Evolutionary conservation across 2,113 vertebrate species (phyloP), one percentile per base, ranked within the genome.

Genomic region (Illadopsis cleaveri): DNA sequence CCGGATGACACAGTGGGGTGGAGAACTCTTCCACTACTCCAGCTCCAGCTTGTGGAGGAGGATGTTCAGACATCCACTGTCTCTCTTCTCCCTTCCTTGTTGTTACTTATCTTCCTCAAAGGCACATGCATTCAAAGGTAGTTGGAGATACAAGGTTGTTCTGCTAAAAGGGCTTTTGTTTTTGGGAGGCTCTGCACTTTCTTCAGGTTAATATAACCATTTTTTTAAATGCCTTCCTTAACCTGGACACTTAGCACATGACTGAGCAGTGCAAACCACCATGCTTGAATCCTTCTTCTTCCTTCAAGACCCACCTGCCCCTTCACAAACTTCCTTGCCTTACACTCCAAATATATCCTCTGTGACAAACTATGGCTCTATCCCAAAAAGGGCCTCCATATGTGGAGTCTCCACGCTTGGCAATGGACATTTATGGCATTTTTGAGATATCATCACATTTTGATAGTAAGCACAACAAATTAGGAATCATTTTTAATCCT

Each of bases 331-430:
- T 27, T 62, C 21, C 33, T 61, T n/a, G 33, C 33, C 30, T 65
- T 70, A n/a, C 7, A 11, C 8, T 51, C 33, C 25, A 54, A 47
- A 44, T 9, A 3, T 1, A 10, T 60, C 13, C 8, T 47, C 38
- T 78, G 35, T 38, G 38, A 4, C 24, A 54, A 56, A 40, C 31
- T 54, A 6, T 10, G 28, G 19, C 12, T 79, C 45, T 57, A 23
- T 35, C 23, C 58, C 51, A 57, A 22, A 66, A 73, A 50, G 14
- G 9, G 9, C 28, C 33, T 70, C 37, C 28, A 9, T 4, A 9
- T 1, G 0, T 4, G 3, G 16, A 42, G 5, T 13, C 11, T 24
- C 37, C 3, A 10, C 16, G 18, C 9, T 40, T 72, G 33, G 7
- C 14, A 37, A 14, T 30, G 50, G 25, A 11, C 2, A 8, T 31